These are phyloP conservation scores for Pararge aegeria DNA, from an alignment of 1,140 invertebrate species.

Conservation along the genomic window DNA sequence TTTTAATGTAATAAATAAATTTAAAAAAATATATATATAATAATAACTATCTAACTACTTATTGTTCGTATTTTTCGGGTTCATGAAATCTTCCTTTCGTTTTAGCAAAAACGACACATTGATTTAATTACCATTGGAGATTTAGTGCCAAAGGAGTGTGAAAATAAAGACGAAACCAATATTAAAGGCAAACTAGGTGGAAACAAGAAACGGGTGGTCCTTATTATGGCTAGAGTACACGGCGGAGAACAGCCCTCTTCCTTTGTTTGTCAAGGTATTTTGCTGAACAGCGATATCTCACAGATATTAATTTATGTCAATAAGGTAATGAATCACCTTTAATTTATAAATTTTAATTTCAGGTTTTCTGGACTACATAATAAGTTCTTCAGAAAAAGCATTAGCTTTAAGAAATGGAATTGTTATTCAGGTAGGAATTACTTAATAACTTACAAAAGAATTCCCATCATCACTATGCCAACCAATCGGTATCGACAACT, in stretches of 20 bases:
- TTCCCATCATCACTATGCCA: too few relatives aligned
- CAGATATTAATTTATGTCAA: too few relatives aligned
- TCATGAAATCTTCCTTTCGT: not conserved
- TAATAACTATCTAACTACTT: too few relatives aligned
- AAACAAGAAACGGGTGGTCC: slow-evolving; percentile 83
- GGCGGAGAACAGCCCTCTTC: slow-evolving; percentile 96
- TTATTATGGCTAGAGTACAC: slow-evolving; percentile 91
- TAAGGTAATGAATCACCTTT: not conserved
- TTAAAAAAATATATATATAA: too few relatives aligned
- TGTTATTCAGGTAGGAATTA: slow-evolving; percentile 50
- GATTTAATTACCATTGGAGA: slow-evolving; percentile 92
- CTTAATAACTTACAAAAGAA: too few relatives aligned
- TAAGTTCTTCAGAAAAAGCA: slow-evolving; percentile 83
- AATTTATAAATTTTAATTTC: slow-evolving; percentile 20
- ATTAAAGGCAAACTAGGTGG: slow-evolving; percentile 44
- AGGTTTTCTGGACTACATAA: slow-evolving; percentile 95
- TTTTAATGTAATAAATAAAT: too few relatives aligned
- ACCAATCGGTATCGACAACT: too few relatives aligned
- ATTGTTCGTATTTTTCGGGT: not conserved
- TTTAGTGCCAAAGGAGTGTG: slow-evolving; percentile 61
- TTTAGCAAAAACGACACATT: slow-evolving; percentile 92
- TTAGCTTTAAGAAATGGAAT: slow-evolving; percentile 54
- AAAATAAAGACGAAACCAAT: slow-evolving; percentile 55
- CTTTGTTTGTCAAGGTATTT: slow-evolving; percentile 95
- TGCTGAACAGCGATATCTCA: not conserved